Evolutionary conservation across 2,113 vertebrate genomes (phyloP).

Genomic region (Macaca nemestrina): DNA sequence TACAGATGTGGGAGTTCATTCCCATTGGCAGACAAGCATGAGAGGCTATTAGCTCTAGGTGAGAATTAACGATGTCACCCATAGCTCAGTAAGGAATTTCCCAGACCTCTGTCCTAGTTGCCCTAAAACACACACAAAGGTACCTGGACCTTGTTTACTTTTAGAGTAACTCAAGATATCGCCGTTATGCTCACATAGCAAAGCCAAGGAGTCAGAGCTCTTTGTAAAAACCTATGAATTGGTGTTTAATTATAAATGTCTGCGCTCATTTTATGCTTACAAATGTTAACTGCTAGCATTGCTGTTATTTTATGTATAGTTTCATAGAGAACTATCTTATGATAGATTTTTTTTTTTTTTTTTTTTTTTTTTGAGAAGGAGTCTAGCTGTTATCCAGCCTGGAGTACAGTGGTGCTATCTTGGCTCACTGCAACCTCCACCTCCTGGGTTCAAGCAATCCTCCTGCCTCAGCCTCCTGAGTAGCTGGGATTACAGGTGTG

Average conservation of each 20-base stretch:
- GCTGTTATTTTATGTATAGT: not conserved
- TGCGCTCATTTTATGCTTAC: not conserved
- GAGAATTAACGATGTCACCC: not conserved
- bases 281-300: not conserved
- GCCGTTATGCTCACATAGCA: accelerated
- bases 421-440: too few relatives aligned
- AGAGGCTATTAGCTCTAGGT: not conserved
- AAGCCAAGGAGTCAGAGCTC: not conserved
- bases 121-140: not conserved
- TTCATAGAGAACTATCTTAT: not conserved
- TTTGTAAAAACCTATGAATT: not conserved
- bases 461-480: too few relatives aligned
- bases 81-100: not conserved
- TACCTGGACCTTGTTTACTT: not conserved
- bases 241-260: not conserved
- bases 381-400: too few relatives aligned
- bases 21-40: accelerated
- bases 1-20: not conserved
- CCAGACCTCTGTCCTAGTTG: not conserved
- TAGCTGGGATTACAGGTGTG: too few relatives aligned
- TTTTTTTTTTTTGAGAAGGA: too few relatives aligned
- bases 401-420: too few relatives aligned
- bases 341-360: not conserved
- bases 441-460: too few relatives aligned
- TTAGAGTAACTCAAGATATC: not conserved